Evolutionary conservation across 2,888 invertebrate species (phyloP).

Genomic region (Folsomia candida): DNA sequence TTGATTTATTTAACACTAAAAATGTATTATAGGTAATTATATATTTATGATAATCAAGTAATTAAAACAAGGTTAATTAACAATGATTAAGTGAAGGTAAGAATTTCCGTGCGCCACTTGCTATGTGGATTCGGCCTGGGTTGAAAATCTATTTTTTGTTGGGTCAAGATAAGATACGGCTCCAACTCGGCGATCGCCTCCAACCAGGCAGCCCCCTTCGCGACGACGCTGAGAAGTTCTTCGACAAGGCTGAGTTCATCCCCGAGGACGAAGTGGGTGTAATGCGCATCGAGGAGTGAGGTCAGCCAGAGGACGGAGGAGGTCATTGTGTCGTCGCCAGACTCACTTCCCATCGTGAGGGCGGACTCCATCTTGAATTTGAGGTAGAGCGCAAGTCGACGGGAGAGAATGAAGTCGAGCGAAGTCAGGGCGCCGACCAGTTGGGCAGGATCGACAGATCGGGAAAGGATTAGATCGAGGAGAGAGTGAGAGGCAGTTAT

Average conservation of each 20-base stretch:
- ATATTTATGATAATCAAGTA: too few species aligned
- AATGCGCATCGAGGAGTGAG: conserved; percentile 42
- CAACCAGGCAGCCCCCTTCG: conserved; percentile 38
- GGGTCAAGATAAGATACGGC: conserved; percentile 33
- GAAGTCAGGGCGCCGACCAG: conserved; percentile 25
- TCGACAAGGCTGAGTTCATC: conserved; percentile 36
- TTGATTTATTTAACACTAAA: too few species aligned
- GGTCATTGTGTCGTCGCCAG: conserved; percentile 15
- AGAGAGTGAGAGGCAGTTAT: background rate
- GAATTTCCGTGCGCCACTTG: conserved; percentile 34
- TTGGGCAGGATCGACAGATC: conserved; percentile 36
- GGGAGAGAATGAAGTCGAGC: conserved; percentile 25
- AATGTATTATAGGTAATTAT: too few species aligned
- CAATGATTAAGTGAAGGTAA: conserved; percentile 29
- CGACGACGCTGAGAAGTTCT: conserved; percentile 25
- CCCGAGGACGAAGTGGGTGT: conserved; percentile 42
- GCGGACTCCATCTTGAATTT: conserved; percentile 20
- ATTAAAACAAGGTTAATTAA: too few species aligned
- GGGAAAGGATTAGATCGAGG: conserved; percentile 28
- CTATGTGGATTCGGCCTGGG: conserved; percentile 19
- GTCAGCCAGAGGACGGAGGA: conserved; percentile 45
- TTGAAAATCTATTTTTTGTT: conserved; percentile 33
- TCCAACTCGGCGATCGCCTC: conserved; percentile 38
- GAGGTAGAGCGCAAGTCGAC: conserved; percentile 22
- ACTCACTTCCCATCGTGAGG: background rate